Evolutionary conservation across 2,888 invertebrate genomes (phyloP), one percentile per base, ranked within the genome.

Genomic region (Anthoptus insignis): DNA sequence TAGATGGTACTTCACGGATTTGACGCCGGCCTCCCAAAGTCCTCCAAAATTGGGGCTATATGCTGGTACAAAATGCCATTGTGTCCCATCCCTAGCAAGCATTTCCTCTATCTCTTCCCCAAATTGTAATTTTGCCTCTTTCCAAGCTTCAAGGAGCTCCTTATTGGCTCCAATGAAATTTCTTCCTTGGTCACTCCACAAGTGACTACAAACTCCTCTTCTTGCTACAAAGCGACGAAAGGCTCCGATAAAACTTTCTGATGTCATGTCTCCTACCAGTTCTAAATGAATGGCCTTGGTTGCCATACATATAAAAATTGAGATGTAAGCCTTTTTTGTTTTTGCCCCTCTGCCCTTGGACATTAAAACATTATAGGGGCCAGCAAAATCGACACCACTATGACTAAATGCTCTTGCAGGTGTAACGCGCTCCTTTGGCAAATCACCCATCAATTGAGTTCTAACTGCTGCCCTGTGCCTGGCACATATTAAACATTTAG

Each of bases 31-130:
- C 34, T 53, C 34, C 53, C 53, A 53, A 8, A 53, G 13, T 32
- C 53, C 32, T 6, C 53, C 32, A 6, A 53, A 29, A 32, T 53
- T 6, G 8, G 53, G 53, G 19, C 29, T 53, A 32, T 53, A 32
- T 13, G 53, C 32, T 5, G 53, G 32, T 3, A 53, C 32, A 19
- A 53, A 53, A 32, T 53, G 53, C 53, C 53, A 53, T 16, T 53
- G 53, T 3, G 53, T 53, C 1, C 53, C 53, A 32, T 27, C 27
- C 7, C 5, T 27, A 7, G 27, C 27, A 5, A 27, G 7, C 7
- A 7, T 27, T 27, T 27, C 5, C 27, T 3, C 27, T 27, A 27
- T 27, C 5, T n/a, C n/a, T n/a, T n/a, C n/a, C n/a, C n/a, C n/a
- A n/a, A 27, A 27, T 7, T 27, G 27, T 7, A 27, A 27, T 7